Evolutionary conservation across 2,888 invertebrate genomes (phyloP).

Genomic region (Rotaria socialis): DNA sequence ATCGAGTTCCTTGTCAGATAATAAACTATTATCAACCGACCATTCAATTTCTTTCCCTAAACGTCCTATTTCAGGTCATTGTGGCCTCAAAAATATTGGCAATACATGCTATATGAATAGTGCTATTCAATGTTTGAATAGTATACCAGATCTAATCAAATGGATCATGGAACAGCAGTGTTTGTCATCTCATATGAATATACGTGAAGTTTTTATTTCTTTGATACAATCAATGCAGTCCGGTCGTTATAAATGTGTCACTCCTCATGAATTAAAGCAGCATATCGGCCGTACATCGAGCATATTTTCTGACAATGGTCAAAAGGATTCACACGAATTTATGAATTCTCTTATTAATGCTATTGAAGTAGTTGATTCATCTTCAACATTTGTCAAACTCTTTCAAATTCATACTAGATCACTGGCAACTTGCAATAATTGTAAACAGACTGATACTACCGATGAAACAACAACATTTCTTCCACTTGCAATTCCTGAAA

Average conservation of each 20-base stretch:
- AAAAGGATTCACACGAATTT: slow-evolving; percentile 26
- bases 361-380: neutral
- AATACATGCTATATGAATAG: slow-evolving; percentile 30
- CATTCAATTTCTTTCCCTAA: neutral
- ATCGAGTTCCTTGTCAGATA: neutral
- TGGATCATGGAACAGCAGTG: neutral
- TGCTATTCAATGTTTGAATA: slow-evolving; percentile 23
- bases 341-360: neutral
- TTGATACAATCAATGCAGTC: neutral
- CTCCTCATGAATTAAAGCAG: neutral
- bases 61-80: neutral
- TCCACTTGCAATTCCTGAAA: neutral
- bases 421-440: neutral
- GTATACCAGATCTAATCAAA: neutral
- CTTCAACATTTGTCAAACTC: neutral
- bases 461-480: slow-evolving; percentile 21
- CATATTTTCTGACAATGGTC: neutral
- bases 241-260: neutral
- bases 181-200: neutral
- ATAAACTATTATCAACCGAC: neutral
- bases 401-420: neutral
- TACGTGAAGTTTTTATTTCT: neutral
- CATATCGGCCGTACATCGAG: neutral
- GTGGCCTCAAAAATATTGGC: neutral
- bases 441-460: neutral